Conservation (phyloP, 2,888 invertebrate species). For the Serrognathus titanus region DNA sequence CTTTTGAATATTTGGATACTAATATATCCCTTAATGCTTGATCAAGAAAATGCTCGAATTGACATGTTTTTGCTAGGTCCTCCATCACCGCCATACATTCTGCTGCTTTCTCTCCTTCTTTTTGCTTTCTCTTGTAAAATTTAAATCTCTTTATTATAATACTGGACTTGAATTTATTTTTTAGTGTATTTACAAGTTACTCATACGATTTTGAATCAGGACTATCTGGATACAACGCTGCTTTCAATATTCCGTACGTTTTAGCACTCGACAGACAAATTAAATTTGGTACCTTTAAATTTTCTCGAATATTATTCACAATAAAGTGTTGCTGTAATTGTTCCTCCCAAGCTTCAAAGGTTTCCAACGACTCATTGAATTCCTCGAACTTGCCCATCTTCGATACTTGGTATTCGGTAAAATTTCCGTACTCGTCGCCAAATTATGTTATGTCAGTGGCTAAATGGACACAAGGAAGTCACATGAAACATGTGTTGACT, state of each 20-base stretch:
- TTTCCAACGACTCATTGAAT: neutral
- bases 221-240: neutral
- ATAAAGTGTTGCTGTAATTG: neutral
- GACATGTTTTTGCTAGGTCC: conserved; percentile 6
- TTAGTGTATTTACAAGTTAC: neutral
- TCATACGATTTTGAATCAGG: neutral
- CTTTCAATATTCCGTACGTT: neutral
- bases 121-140: conserved; percentile 9
- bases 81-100: conserved; percentile 7
- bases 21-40: conserved; percentile 13
- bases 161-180: neutral
- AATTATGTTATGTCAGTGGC: no score
- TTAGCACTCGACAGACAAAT: neutral
- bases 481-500: no score
- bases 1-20: conserved; percentile 7
- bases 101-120: neutral
- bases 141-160: neutral
- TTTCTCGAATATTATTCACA: neutral
- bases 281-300: neutral
- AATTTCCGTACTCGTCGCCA: no score
- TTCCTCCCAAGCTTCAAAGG: conserved; percentile 1
- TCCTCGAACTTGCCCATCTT: neutral
- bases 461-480: no score
- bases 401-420: neutral
- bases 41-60: conserved; percentile 12